Conservation (phyloP, 2,797 vertebrate genomes). For the Scarus forsteni region DNA sequence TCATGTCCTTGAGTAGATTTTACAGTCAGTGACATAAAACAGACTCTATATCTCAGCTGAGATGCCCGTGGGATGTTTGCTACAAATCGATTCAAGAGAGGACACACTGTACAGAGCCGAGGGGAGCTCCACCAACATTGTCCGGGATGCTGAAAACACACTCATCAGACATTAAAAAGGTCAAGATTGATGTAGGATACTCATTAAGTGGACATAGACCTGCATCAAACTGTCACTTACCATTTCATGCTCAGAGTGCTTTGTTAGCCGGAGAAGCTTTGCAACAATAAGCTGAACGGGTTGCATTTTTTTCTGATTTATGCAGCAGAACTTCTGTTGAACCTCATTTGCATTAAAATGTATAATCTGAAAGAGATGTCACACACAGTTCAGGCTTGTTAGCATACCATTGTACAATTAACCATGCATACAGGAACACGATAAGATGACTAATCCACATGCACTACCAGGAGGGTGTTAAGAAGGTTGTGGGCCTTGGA, state of each 20-base stretch:
- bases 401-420: slow-evolving; percentile 7
- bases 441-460: not conserved
- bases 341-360: slow-evolving; percentile 31
- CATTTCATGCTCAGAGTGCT: not conserved
- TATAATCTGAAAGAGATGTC: slow-evolving; percentile 4
- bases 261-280: not conserved
- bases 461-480: not conserved
- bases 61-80: slow-evolving; percentile 12
- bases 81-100: slow-evolving; percentile 41
- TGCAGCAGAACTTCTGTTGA: slow-evolving; percentile 24
- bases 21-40: slow-evolving; percentile 22
- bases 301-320: slow-evolving; percentile 1
- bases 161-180: not conserved
- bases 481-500: not conserved
- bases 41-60: slow-evolving; percentile 16
- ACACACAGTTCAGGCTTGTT: slow-evolving; percentile 14
- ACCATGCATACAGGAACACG: not conserved
- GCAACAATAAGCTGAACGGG: not conserved
- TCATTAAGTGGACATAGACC: slow-evolving; percentile 6
- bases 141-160: slow-evolving; percentile 10
- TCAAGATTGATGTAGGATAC: not conserved
- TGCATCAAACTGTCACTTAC: not conserved
- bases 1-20: slow-evolving; percentile 12
- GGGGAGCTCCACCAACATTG: not conserved
- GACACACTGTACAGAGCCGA: slow-evolving; percentile 9